Evolutionary conservation across 2,113 vertebrate genomes (phyloP), one percentile per base, ranked within the genome.

Genomic region (Microtus ochrogaster): DNA sequence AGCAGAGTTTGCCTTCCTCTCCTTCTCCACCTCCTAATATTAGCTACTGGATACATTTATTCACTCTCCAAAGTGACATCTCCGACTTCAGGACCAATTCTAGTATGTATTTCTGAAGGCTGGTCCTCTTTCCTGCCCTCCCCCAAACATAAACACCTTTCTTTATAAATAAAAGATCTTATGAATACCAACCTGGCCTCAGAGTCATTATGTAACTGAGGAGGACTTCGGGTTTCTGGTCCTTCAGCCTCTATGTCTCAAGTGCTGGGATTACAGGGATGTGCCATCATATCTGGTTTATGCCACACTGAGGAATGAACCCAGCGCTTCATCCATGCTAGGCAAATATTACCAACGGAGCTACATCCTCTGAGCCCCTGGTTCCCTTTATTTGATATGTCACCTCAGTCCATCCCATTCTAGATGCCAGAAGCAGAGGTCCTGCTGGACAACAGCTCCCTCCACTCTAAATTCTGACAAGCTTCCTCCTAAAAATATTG

Each of bases 401-500:
- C 73, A 66, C 73, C 82, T 81, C 65, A 58, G n/a, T 41, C 24
- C 74, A 66, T 55, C 36, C 72, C 44, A 66, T 63, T 41, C 63
- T 79, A 65, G 91, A 83, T 73, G 66, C 41, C 66, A 86, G 74
- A 78, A 55, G 26, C 58, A 94, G 33, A n/a, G 86, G 16, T 49
- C 30, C 85, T 74, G 63, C 2, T 49, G 70, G 89, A 92, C 33
- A 77, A 73, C 36, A 73, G 49, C 68, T 41, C 47, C 68, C 58
- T 30, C 68, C 47, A 55, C 26, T 84, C 39, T 74, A 82, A 68
- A 78, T 93, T 94, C 78, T 94, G 90, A 93, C 63, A 86, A 83
- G 55, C 44, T 84, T 70, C 65, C 44, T 72, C 36, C 79, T 83
- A 63, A 91, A 41, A 63, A 55, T 2, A 58, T 78, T 79, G 89